Evolutionary conservation across 2,797 vertebrate genomes (phyloP).

Genomic region (Hybognathus amarus): DNA sequence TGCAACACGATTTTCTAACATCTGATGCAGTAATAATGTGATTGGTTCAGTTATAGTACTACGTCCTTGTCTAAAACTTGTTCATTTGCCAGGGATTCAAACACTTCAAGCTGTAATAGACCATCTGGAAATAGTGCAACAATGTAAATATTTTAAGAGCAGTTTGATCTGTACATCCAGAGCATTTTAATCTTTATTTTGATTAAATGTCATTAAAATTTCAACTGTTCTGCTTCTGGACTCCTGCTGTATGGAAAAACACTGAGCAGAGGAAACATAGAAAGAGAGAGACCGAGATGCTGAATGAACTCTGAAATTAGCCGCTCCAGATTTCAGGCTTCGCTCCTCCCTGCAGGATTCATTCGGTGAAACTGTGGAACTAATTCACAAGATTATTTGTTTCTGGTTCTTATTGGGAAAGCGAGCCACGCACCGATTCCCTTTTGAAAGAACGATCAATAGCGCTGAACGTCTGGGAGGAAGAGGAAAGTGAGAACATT

Average conservation of each 20-base stretch:
- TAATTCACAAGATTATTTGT: constrained; percentile 39
- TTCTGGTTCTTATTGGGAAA: constrained; percentile 38
- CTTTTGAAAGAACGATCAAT: constrained; percentile 47
- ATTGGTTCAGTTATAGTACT: background rate
- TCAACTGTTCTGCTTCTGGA: background rate
- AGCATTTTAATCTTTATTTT: background rate
- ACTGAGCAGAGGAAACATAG: background rate
- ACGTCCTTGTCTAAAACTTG: background rate
- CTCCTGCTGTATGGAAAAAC: background rate
- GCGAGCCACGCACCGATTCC: constrained; percentile 32
- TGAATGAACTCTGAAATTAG: constrained; percentile 21
- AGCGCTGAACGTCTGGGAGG: constrained; percentile 33
- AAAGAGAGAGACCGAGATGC: background rate
- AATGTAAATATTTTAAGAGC: background rate
- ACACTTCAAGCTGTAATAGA: background rate
- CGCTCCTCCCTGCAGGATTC: constrained; percentile 25
- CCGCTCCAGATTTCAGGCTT: background rate
- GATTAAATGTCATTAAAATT: background rate
- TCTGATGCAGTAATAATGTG: background rate
- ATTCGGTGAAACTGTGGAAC: constrained; percentile 18
- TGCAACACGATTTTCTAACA: too few species aligned
- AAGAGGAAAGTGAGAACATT: constrained; percentile 25
- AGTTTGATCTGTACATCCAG: background rate
- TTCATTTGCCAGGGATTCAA: constrained; percentile 14
- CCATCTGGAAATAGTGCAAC: background rate